Base-by-base conservation (phyloP, 1,140 invertebrate species). In the Ganaspis sp. region DNA sequence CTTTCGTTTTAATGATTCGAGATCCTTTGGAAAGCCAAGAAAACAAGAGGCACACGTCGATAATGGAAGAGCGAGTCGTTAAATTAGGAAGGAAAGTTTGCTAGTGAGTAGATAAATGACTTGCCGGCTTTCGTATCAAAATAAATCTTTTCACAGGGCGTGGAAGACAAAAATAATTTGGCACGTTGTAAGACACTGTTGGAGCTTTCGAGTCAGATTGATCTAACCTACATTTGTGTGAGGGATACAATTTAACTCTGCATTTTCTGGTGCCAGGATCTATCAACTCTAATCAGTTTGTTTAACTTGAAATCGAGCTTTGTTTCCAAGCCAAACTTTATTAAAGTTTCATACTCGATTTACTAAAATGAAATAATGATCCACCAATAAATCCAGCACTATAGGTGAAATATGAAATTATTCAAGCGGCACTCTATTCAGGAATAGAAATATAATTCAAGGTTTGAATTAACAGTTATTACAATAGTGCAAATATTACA, bases 101-200 rank as follows among this genome's bases (percentile, higher is more conserved):
- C 26, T 64, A 6, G 19, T 11, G 21, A 26, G 23, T 58, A 64
- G 21, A 64, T 64, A 64, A 29, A 64, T 64, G 58, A 64, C 58
- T 64, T 64, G 58, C 58, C 26, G 58, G 58, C 58, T 64, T 64
- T 64, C 58, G 58, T 29, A 64, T 64, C 11, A 34, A 64, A 64
- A 34, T 64, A 64, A 64, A 64, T 64, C 58, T 64, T 64, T 64
- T 64, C 58, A n/a, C 23, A 64, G 58, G 23, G 58, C 58, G 23
- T 64, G 58, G 58, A 64, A 64, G 58, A 64, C 58, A 26, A 64
- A 64, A 64, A 64, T 64, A 64, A 64, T 64, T 64, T 64, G 58
- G 58, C 58, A 64, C 58, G 58, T 64, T 64, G 26, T 64, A 64
- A 64, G 58, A 64, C 26, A 64, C 58, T 64, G 58, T 29, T 64